Evolutionary conservation across 35 echinoderm and acorn worm species (phyloP), one percentile per base, ranked within the genome.

Genomic region (Diadema setosum): DNA sequence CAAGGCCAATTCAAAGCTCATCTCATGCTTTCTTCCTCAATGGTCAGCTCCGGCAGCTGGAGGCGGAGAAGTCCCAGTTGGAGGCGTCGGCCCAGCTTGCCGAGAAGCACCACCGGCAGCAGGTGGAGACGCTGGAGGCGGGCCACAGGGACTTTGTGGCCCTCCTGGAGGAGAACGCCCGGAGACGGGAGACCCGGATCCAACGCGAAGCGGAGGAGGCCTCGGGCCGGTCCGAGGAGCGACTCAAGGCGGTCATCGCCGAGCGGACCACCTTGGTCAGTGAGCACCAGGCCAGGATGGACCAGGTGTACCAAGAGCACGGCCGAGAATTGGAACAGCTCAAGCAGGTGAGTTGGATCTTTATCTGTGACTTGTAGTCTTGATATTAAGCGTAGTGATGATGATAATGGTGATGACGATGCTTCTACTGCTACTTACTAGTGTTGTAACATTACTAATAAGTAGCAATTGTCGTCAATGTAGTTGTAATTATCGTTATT

Each of bases 301-400:
- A 92, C 39, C 86, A 86, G 82, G n/a, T 92, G 40, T 83, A 80
- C 21, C 39, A 43, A 21, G 95, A 97, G 34, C 75, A 91, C 36
- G 67, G 31, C 2, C 33, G 46, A 37, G 85, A 97, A 63, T 87
- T 90, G 30, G 78, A 97, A 14, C 73, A 70, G 30, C 50, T 97
- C 0, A 92, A 93, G 27, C 83, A 85, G 45, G 80, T 78, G 40
- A 15, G 61, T 0, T 60, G 57, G 21, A n/a, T n/a, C n/a, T n/a
- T n/a, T n/a, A n/a, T n/a, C n/a, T n/a, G n/a, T n/a, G n/a, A n/a
- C n/a, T n/a, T n/a, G n/a, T n/a, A n/a, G n/a, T n/a, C n/a, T n/a
- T n/a, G n/a, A n/a, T n/a, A n/a, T n/a, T n/a, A n/a, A n/a, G n/a
- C n/a, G n/a, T n/a, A n/a, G n/a, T n/a, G n/a, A n/a, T n/a, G n/a